phyloP scores from a whole-genome alignment of 64 coral and sea anemone genomes.

The Stichodactyla helianthus region DNA sequence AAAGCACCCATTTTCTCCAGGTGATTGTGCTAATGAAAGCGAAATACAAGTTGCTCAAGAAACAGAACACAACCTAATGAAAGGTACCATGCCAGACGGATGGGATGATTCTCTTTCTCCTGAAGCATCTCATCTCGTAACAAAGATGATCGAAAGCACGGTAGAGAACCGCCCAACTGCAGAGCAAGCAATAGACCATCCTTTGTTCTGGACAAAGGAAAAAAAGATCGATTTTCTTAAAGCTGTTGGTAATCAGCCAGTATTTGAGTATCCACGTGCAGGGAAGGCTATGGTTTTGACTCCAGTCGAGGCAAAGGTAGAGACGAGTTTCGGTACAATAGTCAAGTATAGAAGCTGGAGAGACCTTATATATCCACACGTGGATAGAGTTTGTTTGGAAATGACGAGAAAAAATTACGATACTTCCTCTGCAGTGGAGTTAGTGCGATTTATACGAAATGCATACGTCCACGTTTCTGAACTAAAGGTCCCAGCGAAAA shows the following conservation, averaged over 20 bases:
- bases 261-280: not conserved
- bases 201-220: not conserved
- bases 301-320: not conserved
- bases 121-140: no score
- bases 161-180: no score
- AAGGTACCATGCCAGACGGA: not conserved
- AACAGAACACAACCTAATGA: not conserved
- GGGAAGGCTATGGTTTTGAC: not conserved
- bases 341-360: not conserved
- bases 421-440: not conserved
- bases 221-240: not conserved
- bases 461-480: not conserved
- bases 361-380: not conserved
- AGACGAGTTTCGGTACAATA: not conserved
- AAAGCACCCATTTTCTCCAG: no score
- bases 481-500: no score
- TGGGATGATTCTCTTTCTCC: not conserved
- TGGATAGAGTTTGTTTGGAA: not conserved
- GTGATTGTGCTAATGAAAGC: not conserved
- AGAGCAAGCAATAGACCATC: no score
- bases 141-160: no score
- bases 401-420: not conserved
- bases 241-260: not conserved
- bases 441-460: not conserved
- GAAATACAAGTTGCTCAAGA: not conserved